phyloP scores from a whole-genome alignment of 2,797 vertebrate genomes.

The Falco cherrug region DNA sequence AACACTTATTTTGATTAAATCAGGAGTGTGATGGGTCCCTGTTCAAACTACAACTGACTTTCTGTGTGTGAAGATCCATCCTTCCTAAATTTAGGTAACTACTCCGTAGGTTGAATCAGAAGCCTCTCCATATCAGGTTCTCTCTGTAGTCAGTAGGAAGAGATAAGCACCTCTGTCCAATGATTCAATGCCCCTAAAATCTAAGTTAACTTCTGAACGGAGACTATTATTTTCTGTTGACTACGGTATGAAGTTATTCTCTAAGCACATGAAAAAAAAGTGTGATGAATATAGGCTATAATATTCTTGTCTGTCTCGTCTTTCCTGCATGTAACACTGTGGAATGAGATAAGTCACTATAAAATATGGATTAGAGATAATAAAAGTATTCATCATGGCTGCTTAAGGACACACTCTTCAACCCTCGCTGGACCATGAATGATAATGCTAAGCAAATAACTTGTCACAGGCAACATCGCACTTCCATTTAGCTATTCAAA shows the following conservation, averaged over 20 bases:
- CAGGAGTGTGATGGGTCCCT: not conserved
- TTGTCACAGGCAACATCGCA: not conserved
- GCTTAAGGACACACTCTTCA: not conserved
- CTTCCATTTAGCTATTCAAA: conserved; percentile 28
- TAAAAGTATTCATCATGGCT: not conserved
- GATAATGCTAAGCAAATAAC: too few species aligned
- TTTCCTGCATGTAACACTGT: not conserved
- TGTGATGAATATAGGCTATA: not conserved
- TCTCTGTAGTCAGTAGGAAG: not conserved
- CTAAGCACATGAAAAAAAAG: not conserved
- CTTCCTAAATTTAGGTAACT: not conserved
- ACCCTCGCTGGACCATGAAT: not conserved
- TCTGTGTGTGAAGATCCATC: not conserved
- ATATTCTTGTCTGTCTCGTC: not conserved
- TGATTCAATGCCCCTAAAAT: not conserved
- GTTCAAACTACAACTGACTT: not conserved
- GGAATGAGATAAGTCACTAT: not conserved
- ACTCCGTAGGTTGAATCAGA: not conserved
- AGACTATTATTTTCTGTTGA: not conserved
- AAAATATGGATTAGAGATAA: conserved; percentile 1
- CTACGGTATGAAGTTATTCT: not conserved
- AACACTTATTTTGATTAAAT: not conserved
- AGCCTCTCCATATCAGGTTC: not conserved
- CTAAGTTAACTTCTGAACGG: not conserved
- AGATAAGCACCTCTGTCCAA: not conserved